phyloP scores from a whole-genome alignment of 2,797 vertebrate genomes.

The Sardinella longiceps region DNA sequence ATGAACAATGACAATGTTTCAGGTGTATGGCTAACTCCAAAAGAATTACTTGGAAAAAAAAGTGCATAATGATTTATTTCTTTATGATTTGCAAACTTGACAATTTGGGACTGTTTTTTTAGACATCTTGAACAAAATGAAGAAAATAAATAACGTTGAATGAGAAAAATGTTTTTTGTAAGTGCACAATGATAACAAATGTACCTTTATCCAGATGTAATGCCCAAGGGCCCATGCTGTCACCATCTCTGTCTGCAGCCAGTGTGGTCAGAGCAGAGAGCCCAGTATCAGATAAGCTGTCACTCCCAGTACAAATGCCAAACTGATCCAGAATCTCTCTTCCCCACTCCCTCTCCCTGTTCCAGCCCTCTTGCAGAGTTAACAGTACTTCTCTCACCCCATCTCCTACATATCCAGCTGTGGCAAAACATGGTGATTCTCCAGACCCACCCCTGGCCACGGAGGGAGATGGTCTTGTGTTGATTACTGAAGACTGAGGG shows the following conservation, averaged over 20 bases:
- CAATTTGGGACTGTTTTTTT: background rate
- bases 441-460: background rate
- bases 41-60: background rate
- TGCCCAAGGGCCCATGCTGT: background rate
- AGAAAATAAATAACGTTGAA: too few relatives aligned
- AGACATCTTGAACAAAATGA: background rate
- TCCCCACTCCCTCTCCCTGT: constrained; percentile 35
- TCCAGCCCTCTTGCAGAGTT: constrained; percentile 52
- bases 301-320: constrained; percentile 61
- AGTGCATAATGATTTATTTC: background rate
- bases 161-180: background rate
- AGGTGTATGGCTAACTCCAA: background rate
- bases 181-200: background rate
- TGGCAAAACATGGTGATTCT: constrained; percentile 44
- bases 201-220: constrained; percentile 41
- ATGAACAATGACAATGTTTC: background rate
- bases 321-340: constrained; percentile 55
- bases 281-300: background rate
- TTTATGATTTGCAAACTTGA: background rate
- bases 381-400: constrained; percentile 56
- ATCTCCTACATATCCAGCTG: background rate
- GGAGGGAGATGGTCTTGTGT: background rate
- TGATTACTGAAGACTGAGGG: background rate
- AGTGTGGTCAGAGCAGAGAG: constrained; percentile 46
- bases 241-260: constrained; percentile 22